Evolutionary conservation across 2,113 vertebrate species (phyloP).

Genomic region (Oryzias woworae): DNA sequence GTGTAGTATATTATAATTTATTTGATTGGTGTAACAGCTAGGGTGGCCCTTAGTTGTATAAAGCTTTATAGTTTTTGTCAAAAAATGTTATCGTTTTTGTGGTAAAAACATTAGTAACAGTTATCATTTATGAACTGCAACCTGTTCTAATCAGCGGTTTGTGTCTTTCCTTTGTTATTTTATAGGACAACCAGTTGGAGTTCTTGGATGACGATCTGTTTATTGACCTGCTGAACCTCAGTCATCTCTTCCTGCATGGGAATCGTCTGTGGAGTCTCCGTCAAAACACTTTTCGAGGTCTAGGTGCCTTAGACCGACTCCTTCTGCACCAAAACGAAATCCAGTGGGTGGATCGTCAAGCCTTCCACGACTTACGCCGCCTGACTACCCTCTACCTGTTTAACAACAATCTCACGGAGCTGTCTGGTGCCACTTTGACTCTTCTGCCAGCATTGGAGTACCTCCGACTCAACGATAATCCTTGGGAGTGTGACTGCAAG

Average conservation of each 20-base stretch:
- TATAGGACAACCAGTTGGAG: constrained; percentile 90
- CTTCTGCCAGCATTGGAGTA: constrained; percentile 90
- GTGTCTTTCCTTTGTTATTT: not conserved
- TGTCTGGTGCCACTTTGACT: constrained; percentile 85
- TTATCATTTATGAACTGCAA: not conserved
- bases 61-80: no score
- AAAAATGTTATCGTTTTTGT: no score
- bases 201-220: constrained; percentile 96
- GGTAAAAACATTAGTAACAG: not conserved
- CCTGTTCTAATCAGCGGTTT: not conserved
- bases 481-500: constrained; percentile 94
- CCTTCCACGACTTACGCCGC: constrained; percentile 92
- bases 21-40: not conserved
- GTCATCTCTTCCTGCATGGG: constrained; percentile 96
- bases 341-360: constrained; percentile 89
- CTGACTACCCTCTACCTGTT: constrained; percentile 95
- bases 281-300: constrained; percentile 92
- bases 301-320: constrained; percentile 91
- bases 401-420: constrained; percentile 92
- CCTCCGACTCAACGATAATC: constrained; percentile 93
- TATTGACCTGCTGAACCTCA: constrained; percentile 94
- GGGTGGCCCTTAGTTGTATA: not conserved
- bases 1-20: constrained; percentile 2
- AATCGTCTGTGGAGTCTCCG: constrained; percentile 93
- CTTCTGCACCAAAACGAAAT: constrained; percentile 96